A percentile compares a stretch with the other conserved stretches of the same genome.
phyloP scores from a whole-genome alignment of 2,797 vertebrate species.

The Tangara arthus region DNA sequence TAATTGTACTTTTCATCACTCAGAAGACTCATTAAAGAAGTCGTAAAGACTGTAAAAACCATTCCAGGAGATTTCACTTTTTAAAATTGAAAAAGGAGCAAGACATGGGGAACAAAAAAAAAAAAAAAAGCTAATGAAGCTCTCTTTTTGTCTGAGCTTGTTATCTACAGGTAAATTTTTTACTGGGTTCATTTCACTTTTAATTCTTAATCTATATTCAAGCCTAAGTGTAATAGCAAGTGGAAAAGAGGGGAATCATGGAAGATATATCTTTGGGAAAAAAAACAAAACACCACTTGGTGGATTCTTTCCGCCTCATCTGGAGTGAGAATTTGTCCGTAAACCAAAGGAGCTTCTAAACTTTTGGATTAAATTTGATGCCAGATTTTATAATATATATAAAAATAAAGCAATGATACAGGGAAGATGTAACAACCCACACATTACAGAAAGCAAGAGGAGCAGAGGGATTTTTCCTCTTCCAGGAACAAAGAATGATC shows the following conservation, averaged over 20 bases:
- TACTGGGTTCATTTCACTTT: slow-evolving; percentile 1
- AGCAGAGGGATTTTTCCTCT: neutral
- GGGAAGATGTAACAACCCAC: neutral
- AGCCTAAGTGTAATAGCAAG: neutral
- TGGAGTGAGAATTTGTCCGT: neutral
- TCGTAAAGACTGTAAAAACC: neutral
- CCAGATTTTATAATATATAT: neutral
- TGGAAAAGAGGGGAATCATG: neutral
- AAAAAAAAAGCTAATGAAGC: neutral
- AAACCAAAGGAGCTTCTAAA: neutral
- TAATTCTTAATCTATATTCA: slow-evolving; percentile 50
- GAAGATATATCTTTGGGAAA: neutral
- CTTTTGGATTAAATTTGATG: neutral
- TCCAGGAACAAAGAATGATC: neutral
- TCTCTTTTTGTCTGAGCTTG: neutral
- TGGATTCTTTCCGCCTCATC: neutral
- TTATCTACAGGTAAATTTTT: slow-evolving; percentile 19
- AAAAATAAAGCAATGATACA: neutral
- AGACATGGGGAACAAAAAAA: neutral
- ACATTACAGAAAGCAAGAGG: neutral
- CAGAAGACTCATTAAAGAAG: slow-evolving; percentile 26
- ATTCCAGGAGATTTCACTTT: neutral
- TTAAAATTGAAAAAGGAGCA: slow-evolving; percentile 18
- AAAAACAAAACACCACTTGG: neutral
- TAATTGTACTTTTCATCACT: slow-evolving; percentile 41